Conservation (phyloP, 2,888 invertebrate species). For the Dilophus febrilis region DNA sequence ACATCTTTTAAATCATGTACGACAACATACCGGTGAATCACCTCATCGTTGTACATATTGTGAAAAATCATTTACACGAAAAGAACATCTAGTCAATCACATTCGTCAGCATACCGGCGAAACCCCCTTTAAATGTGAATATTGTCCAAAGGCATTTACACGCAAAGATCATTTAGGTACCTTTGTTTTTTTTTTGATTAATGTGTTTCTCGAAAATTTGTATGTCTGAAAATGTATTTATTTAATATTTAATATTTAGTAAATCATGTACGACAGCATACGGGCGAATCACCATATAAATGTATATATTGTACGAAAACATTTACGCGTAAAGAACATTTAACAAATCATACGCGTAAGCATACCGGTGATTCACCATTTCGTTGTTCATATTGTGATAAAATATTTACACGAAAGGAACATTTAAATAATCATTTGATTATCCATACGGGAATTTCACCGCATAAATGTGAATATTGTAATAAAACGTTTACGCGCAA, state of each 20-base stretch:
- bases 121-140: constrained; percentile 62
- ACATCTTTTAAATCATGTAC: constrained; percentile 70
- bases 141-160: constrained; percentile 72
- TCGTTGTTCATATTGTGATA: constrained; percentile 34
- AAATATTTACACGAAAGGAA: constrained; percentile 62
- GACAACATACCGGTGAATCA: constrained; percentile 66
- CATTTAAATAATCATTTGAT: constrained; percentile 70
- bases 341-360: constrained; percentile 67
- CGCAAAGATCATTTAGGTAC: constrained; percentile 62
- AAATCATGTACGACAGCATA: constrained; percentile 59
- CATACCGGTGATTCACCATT: constrained; percentile 63
- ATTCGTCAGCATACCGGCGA: constrained; percentile 72
- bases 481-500: constrained; percentile 75
- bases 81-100: constrained; percentile 75
- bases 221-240: too few relatives aligned
- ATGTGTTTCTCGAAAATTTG: too few relatives aligned
- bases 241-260: constrained; percentile 24
- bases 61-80: constrained; percentile 74
- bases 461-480: constrained; percentile 70
- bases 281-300: constrained; percentile 70
- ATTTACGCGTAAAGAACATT: constrained; percentile 71
- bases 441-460: constrained; percentile 59
- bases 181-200: too few relatives aligned
- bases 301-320: constrained; percentile 77
- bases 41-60: constrained; percentile 50